A percentile compares a stretch with the other conserved stretches of the same genome.
phyloP scores from a whole-genome alignment of 2,113 vertebrate genomes.

The Pseudolaguvia tuberculata region DNA sequence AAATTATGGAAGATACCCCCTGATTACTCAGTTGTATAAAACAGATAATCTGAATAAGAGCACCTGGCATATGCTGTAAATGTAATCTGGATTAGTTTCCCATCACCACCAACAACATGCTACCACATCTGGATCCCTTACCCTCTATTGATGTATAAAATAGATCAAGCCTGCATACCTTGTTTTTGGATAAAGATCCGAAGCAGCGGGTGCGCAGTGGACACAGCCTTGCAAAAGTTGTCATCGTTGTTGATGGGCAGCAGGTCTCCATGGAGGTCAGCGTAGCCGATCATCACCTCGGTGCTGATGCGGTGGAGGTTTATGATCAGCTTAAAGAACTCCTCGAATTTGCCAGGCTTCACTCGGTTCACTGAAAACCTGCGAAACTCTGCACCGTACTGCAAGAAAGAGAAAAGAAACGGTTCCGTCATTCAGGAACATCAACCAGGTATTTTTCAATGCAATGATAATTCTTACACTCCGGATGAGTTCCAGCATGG shows the following conservation, averaged over 20 bases:
- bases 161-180: conserved; percentile 65
- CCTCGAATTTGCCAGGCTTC: conserved; percentile 93
- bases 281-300: conserved; percentile 94
- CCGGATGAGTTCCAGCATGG: background rate
- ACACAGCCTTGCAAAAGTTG: conserved; percentile 96
- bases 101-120: too few relatives aligned
- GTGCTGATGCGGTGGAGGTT: conserved; percentile 89
- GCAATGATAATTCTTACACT: background rate
- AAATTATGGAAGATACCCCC: too few relatives aligned
- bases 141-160: too few relatives aligned
- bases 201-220: conserved; percentile 88
- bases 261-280: conserved; percentile 91
- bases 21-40: too few relatives aligned
- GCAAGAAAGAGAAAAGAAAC: conserved; percentile 45
- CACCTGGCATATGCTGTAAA: too few relatives aligned
- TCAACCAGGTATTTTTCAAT: background rate
- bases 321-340: conserved; percentile 94
- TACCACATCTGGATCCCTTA: too few relatives aligned
- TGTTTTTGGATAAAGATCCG: conserved; percentile 95
- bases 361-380: conserved; percentile 90
- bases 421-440: background rate
- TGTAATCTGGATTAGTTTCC: too few relatives aligned
- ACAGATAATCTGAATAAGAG: too few relatives aligned
- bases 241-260: conserved; percentile 99
- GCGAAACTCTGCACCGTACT: conserved; percentile 98